phyloP scores from a whole-genome alignment of 2,888 invertebrate genomes.

The Papilio protenor region DNA sequence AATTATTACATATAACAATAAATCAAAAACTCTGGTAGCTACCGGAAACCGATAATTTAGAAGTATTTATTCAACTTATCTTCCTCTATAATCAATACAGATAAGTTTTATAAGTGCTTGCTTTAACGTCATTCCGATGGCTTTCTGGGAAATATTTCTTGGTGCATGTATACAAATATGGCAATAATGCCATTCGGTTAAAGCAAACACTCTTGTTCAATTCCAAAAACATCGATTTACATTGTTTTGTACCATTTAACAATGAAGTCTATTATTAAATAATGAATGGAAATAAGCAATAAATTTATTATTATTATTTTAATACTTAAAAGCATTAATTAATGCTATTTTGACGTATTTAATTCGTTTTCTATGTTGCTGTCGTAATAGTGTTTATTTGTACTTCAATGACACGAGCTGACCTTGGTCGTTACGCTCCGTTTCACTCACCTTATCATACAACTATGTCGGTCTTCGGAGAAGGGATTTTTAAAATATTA shows the following conservation, averaged over 20 bases:
- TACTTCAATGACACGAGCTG: too few species aligned
- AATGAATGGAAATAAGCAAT: too few species aligned
- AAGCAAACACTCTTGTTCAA: neutral
- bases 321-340: too few species aligned
- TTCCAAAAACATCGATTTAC: neutral
- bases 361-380: too few species aligned
- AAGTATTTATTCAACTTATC: conserved; percentile 3
- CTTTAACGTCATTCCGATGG: neutral
- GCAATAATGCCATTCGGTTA: neutral
- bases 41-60: neutral
- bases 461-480: conserved; percentile 12
- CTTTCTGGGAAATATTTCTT: neutral
- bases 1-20: too few species aligned
- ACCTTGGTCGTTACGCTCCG: conserved; percentile 23
- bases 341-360: too few species aligned
- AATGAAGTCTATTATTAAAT: too few species aligned
- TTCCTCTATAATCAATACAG: neutral
- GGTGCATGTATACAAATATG: neutral
- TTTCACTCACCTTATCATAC: conserved; percentile 29
- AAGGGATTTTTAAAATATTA: neutral
- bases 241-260: too few species aligned
- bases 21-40: neutral
- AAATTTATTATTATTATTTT: too few species aligned
- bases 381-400: too few species aligned
- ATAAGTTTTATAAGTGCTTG: conserved; percentile 1